Evolutionary conservation across 2,113 vertebrate genomes (phyloP).

Genomic region (Gavialis gangeticus): DNA sequence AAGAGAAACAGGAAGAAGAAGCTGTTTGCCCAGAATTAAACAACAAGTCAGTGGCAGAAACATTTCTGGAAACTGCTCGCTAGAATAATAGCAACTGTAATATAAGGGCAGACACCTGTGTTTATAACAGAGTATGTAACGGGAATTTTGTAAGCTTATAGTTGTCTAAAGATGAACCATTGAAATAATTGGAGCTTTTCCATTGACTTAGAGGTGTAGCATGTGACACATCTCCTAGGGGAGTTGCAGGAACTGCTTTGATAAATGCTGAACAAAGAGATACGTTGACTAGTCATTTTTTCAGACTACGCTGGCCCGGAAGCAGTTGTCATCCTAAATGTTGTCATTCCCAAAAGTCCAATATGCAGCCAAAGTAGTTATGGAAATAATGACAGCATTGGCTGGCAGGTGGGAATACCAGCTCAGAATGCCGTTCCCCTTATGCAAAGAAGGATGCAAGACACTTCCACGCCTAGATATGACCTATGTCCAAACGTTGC

Average conservation of each 20-base stretch:
- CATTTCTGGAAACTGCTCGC: background rate
- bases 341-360: background rate
- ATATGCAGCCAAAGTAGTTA: rapidly evolving
- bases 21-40: rapidly evolving
- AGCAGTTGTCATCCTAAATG: rapidly evolving
- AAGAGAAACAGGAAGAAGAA: background rate
- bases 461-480: background rate
- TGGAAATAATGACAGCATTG: rapidly evolving
- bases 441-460: background rate
- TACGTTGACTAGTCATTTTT: rapidly evolving
- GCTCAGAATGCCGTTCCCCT: background rate
- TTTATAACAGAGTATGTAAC: background rate
- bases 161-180: too few species aligned
- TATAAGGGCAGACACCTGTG: background rate
- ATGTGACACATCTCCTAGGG: rapidly evolving
- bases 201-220: rapidly evolving
- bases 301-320: background rate
- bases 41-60: rapidly evolving
- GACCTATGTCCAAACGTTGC: background rate
- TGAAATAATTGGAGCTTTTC: background rate
- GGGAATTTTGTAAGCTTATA: rapidly evolving
- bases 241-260: background rate
- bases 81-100: background rate
- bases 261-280: background rate
- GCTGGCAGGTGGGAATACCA: background rate